phyloP scores from a whole-genome alignment of 2,797 vertebrate species.

The Propithecus perrieri region DNA sequence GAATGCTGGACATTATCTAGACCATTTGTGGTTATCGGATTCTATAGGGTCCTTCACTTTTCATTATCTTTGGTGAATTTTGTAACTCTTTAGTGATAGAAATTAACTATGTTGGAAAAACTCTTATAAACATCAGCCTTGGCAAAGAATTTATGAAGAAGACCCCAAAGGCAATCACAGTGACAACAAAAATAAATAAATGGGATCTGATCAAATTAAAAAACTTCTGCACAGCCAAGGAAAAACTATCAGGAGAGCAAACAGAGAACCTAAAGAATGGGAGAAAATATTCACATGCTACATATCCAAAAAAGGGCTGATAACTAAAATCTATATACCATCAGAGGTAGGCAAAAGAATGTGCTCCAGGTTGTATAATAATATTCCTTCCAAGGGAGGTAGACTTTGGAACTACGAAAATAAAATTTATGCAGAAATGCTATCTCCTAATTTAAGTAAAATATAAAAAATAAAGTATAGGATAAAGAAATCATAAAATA shows the following conservation, averaged over 20 bases:
- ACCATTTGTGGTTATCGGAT: neutral
- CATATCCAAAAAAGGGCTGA: too few relatives aligned
- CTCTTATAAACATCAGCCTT: too few relatives aligned
- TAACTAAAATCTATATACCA: too few relatives aligned
- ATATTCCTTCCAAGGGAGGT: neutral
- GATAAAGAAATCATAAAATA: constrained; percentile 20
- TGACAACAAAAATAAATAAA: too few relatives aligned
- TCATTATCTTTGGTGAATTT: neutral
- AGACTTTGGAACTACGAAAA: neutral
- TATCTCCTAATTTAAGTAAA: constrained; percentile 6
- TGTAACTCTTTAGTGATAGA: neutral
- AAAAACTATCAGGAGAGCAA: too few relatives aligned
- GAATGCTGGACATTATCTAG: neutral
- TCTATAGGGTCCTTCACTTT: neutral
- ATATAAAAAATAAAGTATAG: neutral
- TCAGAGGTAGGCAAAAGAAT: neutral
- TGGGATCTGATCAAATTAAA: too few relatives aligned
- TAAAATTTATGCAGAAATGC: neutral
- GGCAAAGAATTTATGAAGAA: too few relatives aligned
- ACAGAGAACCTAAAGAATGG: too few relatives aligned
- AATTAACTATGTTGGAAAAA: neutral
- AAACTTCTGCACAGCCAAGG: too few relatives aligned
- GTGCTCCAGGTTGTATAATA: too few relatives aligned
- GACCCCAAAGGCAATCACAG: too few relatives aligned
- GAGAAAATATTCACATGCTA: too few relatives aligned